These are phyloP conservation scores for Benthosema pterotum DNA, from an alignment of 2,797 vertebrate species.

Conservation along the genomic window DNA sequence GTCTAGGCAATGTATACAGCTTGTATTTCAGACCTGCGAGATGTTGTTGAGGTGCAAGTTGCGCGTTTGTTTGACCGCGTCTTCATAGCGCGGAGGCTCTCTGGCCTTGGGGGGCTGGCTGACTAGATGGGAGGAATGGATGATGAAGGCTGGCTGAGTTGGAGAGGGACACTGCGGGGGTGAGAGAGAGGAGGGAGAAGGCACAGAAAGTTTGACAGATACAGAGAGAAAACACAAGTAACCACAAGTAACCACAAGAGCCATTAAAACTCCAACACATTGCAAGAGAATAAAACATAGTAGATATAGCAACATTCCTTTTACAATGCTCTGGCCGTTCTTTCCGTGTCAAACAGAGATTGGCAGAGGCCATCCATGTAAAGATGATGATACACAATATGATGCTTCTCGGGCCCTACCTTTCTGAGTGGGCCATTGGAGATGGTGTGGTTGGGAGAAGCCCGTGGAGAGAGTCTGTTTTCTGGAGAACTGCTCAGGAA, in stretches of 20 bases:
- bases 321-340: no score
- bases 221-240: background rate
- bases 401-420: conserved; percentile 69
- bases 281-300: background rate
- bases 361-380: no score
- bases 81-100: conserved; percentile 95
- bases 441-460: conserved; percentile 77
- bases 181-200: conserved; percentile 27
- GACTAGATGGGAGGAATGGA: conserved; percentile 76
- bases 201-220: background rate
- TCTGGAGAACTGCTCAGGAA: conserved; percentile 83
- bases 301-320: no score
- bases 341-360: no score
- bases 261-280: background rate
- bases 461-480: conserved; percentile 72
- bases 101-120: conserved; percentile 82
- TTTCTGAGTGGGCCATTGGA: conserved; percentile 87
- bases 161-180: conserved; percentile 76
- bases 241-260: background rate
- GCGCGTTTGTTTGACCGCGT: conserved; percentile 94
- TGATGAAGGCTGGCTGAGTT: conserved; percentile 82
- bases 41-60: conserved; percentile 74
- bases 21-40: conserved; percentile 66
- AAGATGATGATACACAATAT: no score
- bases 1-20: conserved; percentile 1